phyloP scores from a whole-genome alignment of 2,113 vertebrate species.

The Cyprinus carpio region DNA sequence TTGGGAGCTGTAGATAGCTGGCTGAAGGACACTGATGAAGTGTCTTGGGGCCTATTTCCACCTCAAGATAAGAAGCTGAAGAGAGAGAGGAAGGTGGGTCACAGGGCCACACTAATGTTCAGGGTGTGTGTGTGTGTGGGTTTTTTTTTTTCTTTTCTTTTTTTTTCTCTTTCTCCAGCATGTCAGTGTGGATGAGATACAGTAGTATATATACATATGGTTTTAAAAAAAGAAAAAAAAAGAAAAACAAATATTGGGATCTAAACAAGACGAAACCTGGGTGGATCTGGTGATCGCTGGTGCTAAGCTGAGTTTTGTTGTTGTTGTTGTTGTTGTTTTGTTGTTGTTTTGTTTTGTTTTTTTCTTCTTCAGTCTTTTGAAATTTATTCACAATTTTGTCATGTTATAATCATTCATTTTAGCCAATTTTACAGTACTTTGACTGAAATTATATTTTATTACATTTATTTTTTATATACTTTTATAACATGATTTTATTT shows the following conservation, averaged over 20 bases:
- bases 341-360: too few relatives aligned
- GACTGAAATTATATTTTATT: too few relatives aligned
- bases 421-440: not conserved
- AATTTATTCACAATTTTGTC: not conserved
- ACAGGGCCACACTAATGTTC: slow-evolving; percentile 72
- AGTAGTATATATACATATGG: slow-evolving; percentile 72
- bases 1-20: slow-evolving; percentile 94
- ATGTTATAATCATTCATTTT: not conserved
- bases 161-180: slow-evolving; percentile 21
- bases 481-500: too few relatives aligned
- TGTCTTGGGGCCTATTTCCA: slow-evolving; percentile 98
- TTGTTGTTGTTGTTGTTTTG: too few relatives aligned
- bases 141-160: too few relatives aligned
- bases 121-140: slow-evolving; percentile 13
- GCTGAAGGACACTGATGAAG: slow-evolving; percentile 99
- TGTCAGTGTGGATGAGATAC: slow-evolving; percentile 67
- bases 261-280: slow-evolving; percentile 79
- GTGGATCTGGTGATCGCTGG: slow-evolving; percentile 60
- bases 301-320: too few relatives aligned
- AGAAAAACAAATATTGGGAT: slow-evolving; percentile 79
- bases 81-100: slow-evolving; percentile 71
- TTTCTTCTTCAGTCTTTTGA: not conserved
- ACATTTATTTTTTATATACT: too few relatives aligned
- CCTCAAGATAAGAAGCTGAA: slow-evolving; percentile 90
- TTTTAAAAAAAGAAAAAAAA: slow-evolving; percentile 72